phyloP scores from a whole-genome alignment of 2,888 invertebrate species.

The Stenurella melanura region DNA sequence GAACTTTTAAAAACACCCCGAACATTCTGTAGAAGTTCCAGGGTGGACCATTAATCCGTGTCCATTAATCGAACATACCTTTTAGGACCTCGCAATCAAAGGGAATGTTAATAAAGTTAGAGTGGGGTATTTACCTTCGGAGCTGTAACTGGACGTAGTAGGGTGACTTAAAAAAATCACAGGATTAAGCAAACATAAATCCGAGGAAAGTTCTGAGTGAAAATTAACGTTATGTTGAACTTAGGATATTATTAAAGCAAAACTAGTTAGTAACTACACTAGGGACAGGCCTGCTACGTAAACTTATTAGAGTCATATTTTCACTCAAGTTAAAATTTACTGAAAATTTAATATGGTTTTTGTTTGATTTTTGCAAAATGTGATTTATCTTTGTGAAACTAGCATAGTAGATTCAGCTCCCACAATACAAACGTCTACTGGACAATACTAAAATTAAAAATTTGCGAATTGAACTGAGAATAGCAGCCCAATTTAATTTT shows the following conservation, averaged over 20 bases:
- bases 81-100: slow-evolving; percentile 1
- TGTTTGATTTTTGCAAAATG: too few relatives aligned
- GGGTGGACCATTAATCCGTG: not conserved
- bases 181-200: not conserved
- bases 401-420: too few relatives aligned
- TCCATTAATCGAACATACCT: not conserved
- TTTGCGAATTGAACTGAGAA: too few relatives aligned
- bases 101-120: slow-evolving; percentile 4
- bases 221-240: not conserved
- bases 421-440: too few relatives aligned
- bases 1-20: not conserved
- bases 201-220: not conserved
- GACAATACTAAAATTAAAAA: too few relatives aligned
- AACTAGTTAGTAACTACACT: not conserved
- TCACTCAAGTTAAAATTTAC: too few relatives aligned
- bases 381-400: too few relatives aligned
- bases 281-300: not conserved
- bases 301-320: too few relatives aligned
- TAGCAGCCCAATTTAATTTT: too few relatives aligned
- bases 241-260: not conserved
- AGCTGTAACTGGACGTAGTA: not conserved
- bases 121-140: not conserved
- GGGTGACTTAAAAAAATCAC: not conserved
- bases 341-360: too few relatives aligned
- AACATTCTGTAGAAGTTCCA: not conserved